Evolutionary conservation across 2,113 vertebrate species (phyloP), one percentile per base, ranked within the genome.

Genomic region (Potamarius usumacintae): DNA sequence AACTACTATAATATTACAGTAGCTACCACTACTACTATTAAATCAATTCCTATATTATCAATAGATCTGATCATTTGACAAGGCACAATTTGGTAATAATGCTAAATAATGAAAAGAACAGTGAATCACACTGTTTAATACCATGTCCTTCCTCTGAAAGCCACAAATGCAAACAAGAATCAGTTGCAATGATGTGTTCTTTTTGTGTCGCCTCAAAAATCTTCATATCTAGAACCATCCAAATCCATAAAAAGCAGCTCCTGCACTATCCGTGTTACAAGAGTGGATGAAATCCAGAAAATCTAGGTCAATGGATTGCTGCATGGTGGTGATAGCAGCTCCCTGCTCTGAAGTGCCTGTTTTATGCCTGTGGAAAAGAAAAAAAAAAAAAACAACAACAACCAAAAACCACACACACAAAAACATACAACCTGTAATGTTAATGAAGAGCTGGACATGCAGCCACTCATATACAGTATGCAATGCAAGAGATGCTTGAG

Each of bases 251-350:
- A 90, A 88, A 90, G 50, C 80, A 77, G 79, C 84, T 84, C 65
- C 87, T 84, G 86, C 86, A 50, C 53, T 27, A 77, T 48, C 55
- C 63, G 69, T 72, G 57, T 92, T 89, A 84, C 87, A 82, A 85
- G 83, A 92, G 88, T 90, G 86, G 88, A 87, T 90, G 82, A 91
- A 92, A 93, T 90, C 87, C 81, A 84, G 69, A 30, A 84, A 88
- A 93, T 92, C 80, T 89, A 88, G 92, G 88, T 89, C 89, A 91
- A 88, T 88, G 74, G 87, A 85, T 88, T 91, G 87, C 86, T 88
- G 69, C 88, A 88, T 91, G 55, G 87, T 78, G 86, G 86, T 82
- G 86, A 92, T 90, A 87, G 85, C 88, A 84, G 86, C 88, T 89
- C 83, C 91, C 84, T 88, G 76, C 17, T 89, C 81, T 90, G 62